These are phyloP conservation scores for Scaptomyza flava DNA, from an alignment of 2,888 invertebrate species.

Conservation along the genomic window DNA sequence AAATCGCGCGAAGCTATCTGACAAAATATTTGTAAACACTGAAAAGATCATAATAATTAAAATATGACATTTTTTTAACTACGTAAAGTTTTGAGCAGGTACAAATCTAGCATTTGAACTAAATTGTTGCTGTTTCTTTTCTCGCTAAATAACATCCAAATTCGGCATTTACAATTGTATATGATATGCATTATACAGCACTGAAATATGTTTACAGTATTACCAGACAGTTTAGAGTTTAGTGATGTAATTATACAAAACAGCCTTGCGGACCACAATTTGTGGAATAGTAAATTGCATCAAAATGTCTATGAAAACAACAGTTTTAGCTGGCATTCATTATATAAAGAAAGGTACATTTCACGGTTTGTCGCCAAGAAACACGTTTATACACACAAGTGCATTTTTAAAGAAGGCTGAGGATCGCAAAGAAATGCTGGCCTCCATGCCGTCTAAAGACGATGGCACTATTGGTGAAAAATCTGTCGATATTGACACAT, in stretches of 20 bases:
- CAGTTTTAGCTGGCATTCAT: slow-evolving; percentile 53
- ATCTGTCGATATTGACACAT: slow-evolving; percentile 88
- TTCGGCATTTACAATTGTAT: slow-evolving; percentile 8
- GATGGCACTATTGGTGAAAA: slow-evolving; percentile 92
- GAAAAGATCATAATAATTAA: background rate
- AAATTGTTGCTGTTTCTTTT: no score
- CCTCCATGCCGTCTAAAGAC: slow-evolving; percentile 86
- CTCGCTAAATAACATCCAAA: background rate
- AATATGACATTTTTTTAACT: background rate
- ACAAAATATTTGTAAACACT: no score
- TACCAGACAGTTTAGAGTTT: slow-evolving; percentile 27
- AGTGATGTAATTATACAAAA: slow-evolving; percentile 48
- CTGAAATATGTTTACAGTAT: slow-evolving; percentile 1
- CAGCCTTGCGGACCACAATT: slow-evolving; percentile 8
- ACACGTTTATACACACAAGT: slow-evolving; percentile 67
- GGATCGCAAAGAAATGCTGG: slow-evolving; percentile 86
- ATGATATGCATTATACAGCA: slow-evolving; percentile 26
- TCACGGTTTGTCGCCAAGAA: slow-evolving; percentile 10
- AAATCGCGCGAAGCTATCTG: no score
- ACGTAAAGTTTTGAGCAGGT: background rate
- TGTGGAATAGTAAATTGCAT: slow-evolving; percentile 16
- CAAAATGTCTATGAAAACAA: slow-evolving; percentile 66
- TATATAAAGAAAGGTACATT: slow-evolving; percentile 31
- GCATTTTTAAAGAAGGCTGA: slow-evolving; percentile 83
- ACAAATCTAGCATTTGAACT: no score